Evolutionary conservation across 1,140 invertebrate species (phyloP).

Genomic region (Bemisia tabaci): DNA sequence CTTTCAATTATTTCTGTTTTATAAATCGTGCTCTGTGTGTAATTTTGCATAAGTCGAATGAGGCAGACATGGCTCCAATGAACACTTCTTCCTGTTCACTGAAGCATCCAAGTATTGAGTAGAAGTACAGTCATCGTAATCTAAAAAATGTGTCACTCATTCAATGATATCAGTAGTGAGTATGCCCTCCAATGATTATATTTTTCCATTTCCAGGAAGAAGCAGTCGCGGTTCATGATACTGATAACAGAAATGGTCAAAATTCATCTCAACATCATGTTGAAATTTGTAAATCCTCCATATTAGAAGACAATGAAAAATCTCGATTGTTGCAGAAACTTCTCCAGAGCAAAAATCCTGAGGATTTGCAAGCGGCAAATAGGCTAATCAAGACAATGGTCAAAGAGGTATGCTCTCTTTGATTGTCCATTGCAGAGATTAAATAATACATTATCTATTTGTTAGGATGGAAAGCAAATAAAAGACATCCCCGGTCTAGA

Average conservation of each 20-base stretch:
- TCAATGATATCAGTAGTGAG: too few relatives aligned
- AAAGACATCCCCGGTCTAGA: too few relatives aligned
- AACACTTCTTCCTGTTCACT: too few relatives aligned
- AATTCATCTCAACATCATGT: background rate
- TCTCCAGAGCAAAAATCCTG: constrained; percentile 85
- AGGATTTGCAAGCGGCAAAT: constrained; percentile 91
- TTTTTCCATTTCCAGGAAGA: background rate
- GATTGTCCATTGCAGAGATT: background rate
- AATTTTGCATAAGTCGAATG: too few relatives aligned
- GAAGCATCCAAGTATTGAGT: too few relatives aligned
- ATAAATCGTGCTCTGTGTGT: too few relatives aligned
- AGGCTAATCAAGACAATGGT: constrained; percentile 92
- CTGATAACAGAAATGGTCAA: background rate
- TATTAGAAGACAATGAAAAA: constrained; percentile 84
- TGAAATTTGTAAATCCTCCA: constrained; percentile 30
- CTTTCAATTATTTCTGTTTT: too few relatives aligned
- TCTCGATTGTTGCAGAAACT: constrained; percentile 70
- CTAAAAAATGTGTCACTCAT: too few relatives aligned
- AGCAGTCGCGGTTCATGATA: background rate
- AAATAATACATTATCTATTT: background rate
- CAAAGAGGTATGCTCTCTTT: constrained; percentile 50
- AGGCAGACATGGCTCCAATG: too few relatives aligned
- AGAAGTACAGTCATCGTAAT: too few relatives aligned
- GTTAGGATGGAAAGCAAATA: too few relatives aligned
- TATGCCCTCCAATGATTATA: background rate